phyloP scores from a whole-genome alignment of 2,797 vertebrate species.

The Cephalopachus bancanus region DNA sequence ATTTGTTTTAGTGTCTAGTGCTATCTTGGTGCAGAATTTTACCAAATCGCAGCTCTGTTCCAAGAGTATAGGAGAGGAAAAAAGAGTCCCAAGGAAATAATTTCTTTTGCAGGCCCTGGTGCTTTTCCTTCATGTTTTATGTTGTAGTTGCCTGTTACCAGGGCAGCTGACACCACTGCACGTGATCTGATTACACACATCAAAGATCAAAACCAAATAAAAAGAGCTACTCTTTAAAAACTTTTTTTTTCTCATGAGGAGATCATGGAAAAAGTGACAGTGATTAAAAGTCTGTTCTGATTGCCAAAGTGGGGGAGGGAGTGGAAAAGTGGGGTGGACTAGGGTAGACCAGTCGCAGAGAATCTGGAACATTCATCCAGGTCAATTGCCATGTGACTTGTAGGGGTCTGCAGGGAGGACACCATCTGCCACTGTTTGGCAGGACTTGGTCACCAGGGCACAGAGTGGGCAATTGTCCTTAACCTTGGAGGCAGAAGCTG shows the following conservation, averaged over 20 bases:
- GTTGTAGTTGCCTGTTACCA: background rate
- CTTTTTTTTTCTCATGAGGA: background rate
- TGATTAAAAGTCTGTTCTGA: constrained; percentile 23
- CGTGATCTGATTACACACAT: background rate
- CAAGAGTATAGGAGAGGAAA: background rate
- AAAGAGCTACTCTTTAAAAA: constrained; percentile 49
- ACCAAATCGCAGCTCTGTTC: background rate
- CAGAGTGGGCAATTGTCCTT: constrained; percentile 80
- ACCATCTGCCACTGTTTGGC: constrained; percentile 87
- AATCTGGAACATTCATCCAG: constrained; percentile 85
- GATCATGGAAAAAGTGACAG: background rate
- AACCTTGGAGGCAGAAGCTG: constrained; percentile 69
- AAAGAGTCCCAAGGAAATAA: background rate
- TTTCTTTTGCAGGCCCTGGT: background rate
- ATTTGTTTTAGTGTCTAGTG: background rate
- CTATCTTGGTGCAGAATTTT: background rate
- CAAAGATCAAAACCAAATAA: constrained; percentile 43
- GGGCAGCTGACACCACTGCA: background rate
- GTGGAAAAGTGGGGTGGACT: constrained; percentile 59
- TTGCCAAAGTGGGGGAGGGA: constrained; percentile 74
- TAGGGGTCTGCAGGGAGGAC: constrained; percentile 36
- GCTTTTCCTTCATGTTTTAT: background rate
- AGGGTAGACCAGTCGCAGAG: constrained; percentile 74
- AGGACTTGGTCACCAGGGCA: background rate
- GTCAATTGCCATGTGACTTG: constrained; percentile 82